Percentiles rank a stretch among this genome's conserved stretches.
Conservation (phyloP, 2,797 vertebrate species). For the Poecilia wingei region DNA sequence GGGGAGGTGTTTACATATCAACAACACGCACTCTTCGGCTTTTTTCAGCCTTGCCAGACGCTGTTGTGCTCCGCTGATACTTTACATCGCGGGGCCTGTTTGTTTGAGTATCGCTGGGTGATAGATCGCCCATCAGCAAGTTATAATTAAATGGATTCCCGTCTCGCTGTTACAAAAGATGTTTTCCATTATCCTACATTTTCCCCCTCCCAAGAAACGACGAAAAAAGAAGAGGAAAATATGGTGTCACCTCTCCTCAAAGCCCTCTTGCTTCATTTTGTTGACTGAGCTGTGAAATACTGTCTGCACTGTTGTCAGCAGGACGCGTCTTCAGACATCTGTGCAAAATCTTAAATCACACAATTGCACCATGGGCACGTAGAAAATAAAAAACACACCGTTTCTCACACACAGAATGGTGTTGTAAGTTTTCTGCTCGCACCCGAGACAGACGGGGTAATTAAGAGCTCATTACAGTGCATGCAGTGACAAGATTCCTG, state of each 20-base stretch:
- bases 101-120: slow-evolving; percentile 67
- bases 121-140: slow-evolving; percentile 74
- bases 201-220: slow-evolving; percentile 27
- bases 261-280: slow-evolving; percentile 71
- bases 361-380: slow-evolving; percentile 53
- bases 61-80: slow-evolving; percentile 66
- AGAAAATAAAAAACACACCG: slow-evolving; percentile 41
- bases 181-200: slow-evolving; percentile 65
- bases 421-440: slow-evolving; percentile 66
- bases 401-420: slow-evolving; percentile 44
- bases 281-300: slow-evolving; percentile 70
- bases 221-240: slow-evolving; percentile 57
- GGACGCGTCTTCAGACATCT: slow-evolving; percentile 64
- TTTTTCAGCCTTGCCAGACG: slow-evolving; percentile 58
- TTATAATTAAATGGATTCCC: slow-evolving; percentile 78
- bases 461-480: slow-evolving; percentile 83
- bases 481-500: slow-evolving; percentile 80
- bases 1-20: slow-evolving; percentile 73
- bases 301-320: slow-evolving; percentile 72
- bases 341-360: slow-evolving; percentile 55
- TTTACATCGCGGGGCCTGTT: slow-evolving; percentile 71
- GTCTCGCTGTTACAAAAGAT: slow-evolving; percentile 72
- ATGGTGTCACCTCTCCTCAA: slow-evolving; percentile 64
- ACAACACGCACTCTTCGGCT: slow-evolving; percentile 68
- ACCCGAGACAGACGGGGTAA: slow-evolving; percentile 81